These are phyloP conservation scores for Myzus persicae DNA, from an alignment of 1,140 invertebrate genomes.

Conservation along the genomic window DNA sequence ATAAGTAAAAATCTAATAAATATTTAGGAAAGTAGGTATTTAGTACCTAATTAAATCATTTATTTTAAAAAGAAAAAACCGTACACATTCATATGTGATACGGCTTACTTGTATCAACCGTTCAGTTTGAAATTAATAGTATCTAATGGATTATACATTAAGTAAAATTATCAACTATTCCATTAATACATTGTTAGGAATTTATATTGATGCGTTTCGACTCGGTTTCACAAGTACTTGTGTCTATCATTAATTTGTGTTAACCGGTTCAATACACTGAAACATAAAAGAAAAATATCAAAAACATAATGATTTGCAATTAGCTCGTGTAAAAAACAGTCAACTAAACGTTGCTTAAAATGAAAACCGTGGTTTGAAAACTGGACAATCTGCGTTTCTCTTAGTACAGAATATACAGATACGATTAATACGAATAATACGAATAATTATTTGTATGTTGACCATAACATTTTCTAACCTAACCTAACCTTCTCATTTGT, in stretches of 20 bases:
- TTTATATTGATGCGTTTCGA: constrained; percentile 21
- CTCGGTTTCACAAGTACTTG: background rate
- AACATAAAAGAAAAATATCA: background rate
- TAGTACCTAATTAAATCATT: background rate
- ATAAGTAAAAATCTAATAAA: background rate
- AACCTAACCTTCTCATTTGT: background rate
- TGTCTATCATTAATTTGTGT: constrained; percentile 19
- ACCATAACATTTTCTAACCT: background rate
- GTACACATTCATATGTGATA: background rate
- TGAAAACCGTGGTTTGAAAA: background rate
- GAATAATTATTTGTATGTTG: background rate
- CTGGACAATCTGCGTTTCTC: background rate
- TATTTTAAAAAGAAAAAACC: background rate
- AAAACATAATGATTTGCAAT: background rate
- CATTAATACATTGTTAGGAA: background rate
- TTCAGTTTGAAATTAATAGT: background rate
- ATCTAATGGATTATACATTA: constrained; percentile 8
- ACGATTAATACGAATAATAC: background rate
- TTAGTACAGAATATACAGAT: background rate
- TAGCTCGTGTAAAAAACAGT: background rate
- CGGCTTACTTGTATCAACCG: background rate
- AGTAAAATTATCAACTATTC: background rate
- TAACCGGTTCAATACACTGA: constrained; percentile 25
- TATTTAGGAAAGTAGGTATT: constrained; percentile 1
- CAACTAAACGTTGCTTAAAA: background rate